Percentiles rank a stretch among this genome's conserved stretches.
These are phyloP conservation scores for Caenorhabditis sinica DNA, from an alignment of 2,888 invertebrate genomes.

Conservation along the genomic window DNA sequence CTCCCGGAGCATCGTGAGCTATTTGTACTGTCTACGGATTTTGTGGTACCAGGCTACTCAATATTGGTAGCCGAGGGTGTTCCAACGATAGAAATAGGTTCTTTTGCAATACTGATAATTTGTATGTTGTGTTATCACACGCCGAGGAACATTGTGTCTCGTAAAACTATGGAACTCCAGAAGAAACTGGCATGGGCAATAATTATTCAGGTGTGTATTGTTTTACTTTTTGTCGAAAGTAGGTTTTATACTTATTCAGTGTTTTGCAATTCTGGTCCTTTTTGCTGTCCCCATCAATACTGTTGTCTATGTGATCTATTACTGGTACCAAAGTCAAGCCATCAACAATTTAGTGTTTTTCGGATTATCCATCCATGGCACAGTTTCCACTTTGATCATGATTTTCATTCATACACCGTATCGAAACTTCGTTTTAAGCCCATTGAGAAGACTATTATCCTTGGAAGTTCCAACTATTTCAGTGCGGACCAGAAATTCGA, in stretches of 20 bases:
- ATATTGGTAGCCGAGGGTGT: neutral
- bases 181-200: neutral
- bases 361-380: conserved; percentile 2
- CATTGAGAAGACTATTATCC: neutral
- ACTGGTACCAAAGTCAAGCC: conserved; percentile 29
- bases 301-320: neutral
- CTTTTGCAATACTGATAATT: too few species aligned
- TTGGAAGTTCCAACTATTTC: neutral
- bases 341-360: conserved; percentile 28
- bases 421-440: neutral
- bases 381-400: conserved; percentile 28
- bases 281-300: conserved; percentile 11
- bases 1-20: neutral
- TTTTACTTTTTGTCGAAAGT: too few species aligned
- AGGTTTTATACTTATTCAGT: conserved; percentile 4
- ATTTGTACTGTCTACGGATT: neutral
- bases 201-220: neutral
- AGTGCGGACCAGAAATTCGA: neutral
- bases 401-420: conserved; percentile 32
- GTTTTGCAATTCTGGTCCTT: neutral
- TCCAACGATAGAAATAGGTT: neutral
- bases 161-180: neutral
- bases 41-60: neutral
- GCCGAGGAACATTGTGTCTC: too few species aligned
- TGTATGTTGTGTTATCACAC: too few species aligned